Conservation (phyloP, 2,797 vertebrate species). For the Craterocephalus amniculus region DNA sequence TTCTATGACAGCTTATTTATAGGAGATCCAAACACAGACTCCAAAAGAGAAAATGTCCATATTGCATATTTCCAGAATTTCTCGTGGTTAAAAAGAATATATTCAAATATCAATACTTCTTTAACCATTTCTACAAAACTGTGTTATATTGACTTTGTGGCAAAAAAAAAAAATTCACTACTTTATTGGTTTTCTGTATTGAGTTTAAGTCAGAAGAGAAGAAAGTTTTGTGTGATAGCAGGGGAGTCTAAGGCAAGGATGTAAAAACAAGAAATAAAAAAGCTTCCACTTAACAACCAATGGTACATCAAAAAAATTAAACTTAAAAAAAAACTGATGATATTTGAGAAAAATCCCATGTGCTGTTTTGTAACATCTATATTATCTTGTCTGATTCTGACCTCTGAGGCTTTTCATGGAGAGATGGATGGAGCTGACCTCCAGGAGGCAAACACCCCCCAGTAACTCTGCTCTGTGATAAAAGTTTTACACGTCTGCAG, state of each 20-base stretch:
- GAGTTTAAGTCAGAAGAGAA: conserved; percentile 17
- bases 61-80: too few species aligned
- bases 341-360: conserved; percentile 45
- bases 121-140: neutral
- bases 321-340: conserved; percentile 44
- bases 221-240: too few species aligned
- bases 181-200: neutral
- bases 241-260: too few species aligned
- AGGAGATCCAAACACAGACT: neutral
- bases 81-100: too few species aligned
- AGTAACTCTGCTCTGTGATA: conserved; percentile 17
- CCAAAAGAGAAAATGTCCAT: neutral
- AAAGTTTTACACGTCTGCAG: conserved; percentile 2
- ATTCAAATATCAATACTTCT: neutral
- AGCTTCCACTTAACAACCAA: conserved; percentile 10
- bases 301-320: conserved; percentile 21
- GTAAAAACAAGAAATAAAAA: neutral
- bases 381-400: conserved; percentile 30
- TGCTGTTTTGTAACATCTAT: conserved; percentile 51
- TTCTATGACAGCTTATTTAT: neutral
- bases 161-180: neutral
- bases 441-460: conserved; percentile 48
- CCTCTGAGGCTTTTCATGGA: conserved; percentile 32
- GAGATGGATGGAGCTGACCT: conserved; percentile 34
- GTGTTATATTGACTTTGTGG: neutral